Evolutionary conservation across 2,888 invertebrate species (phyloP).

Genomic region (Enchytraeus crypticus): DNA sequence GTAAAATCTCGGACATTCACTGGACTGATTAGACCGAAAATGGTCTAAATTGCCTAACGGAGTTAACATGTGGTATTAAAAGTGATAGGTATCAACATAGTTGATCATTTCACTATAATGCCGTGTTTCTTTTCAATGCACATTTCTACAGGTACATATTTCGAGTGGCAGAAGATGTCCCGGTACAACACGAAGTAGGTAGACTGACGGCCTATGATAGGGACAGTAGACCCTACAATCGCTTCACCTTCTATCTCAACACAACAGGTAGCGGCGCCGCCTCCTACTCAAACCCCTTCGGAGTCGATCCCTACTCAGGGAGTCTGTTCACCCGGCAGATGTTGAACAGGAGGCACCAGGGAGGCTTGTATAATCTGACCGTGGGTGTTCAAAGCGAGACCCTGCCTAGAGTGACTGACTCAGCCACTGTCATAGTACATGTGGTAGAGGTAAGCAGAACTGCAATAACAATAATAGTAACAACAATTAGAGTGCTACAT

Average conservation of each 20-base stretch:
- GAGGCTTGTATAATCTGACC: neutral
- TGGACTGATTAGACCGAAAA: no score
- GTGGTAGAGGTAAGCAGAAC: neutral
- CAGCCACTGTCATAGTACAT: neutral
- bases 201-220: constrained; percentile 12
- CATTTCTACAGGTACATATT: constrained; percentile 13
- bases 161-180: constrained; percentile 9
- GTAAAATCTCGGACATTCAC: no score
- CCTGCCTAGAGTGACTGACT: neutral
- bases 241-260: constrained; percentile 16
- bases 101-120: no score
- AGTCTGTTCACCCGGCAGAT: constrained; percentile 6
- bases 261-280: neutral
- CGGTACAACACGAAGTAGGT: constrained; percentile 11
- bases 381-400: neutral
- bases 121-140: no score
- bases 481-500: no score
- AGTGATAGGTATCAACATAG: no score
- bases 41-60: no score
- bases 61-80: no score
- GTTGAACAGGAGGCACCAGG: constrained; percentile 5
- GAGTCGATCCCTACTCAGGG: constrained; percentile 11
- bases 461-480: no score
- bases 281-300: constrained; percentile 3
- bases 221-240: constrained; percentile 13